A percentile compares a stretch with the other conserved stretches of the same genome.
phyloP scores from a whole-genome alignment of 2,797 vertebrate species.

The Malurus splendens region DNA sequence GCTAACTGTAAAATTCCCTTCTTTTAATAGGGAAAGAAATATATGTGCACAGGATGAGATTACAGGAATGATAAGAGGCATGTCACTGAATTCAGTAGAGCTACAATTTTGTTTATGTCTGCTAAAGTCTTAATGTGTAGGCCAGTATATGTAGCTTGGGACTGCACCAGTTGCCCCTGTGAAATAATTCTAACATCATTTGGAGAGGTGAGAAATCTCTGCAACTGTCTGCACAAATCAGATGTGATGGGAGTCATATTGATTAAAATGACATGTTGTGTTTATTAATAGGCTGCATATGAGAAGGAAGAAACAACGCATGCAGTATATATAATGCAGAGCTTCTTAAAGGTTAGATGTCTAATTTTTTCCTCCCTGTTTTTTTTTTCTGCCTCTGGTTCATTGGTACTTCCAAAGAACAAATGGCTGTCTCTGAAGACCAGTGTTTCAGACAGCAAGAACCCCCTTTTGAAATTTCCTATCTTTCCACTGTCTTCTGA shows the following conservation, averaged over 20 bases:
- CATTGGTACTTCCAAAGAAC: accelerated
- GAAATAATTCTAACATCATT: neutral
- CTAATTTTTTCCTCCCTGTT: accelerated
- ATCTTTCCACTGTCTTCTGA: neutral
- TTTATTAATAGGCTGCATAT: neutral
- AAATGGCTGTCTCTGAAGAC: neutral
- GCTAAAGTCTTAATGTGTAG: neutral
- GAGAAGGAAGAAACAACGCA: neutral
- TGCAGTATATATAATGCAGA: neutral
- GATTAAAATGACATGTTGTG: neutral
- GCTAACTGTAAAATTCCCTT: neutral
- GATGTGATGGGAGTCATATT: neutral
- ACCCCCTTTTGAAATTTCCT: neutral
- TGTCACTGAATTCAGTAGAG: neutral
- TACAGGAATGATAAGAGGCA: neutral
- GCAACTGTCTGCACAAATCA: neutral
- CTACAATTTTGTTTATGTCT: neutral
- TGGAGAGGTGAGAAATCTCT: neutral
- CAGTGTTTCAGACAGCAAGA: neutral
- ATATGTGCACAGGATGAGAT: neutral
- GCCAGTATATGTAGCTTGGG: neutral
- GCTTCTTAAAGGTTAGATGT: neutral
- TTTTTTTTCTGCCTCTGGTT: neutral
- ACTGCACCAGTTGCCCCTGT: neutral
- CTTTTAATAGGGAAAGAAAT: neutral